Base-by-base conservation (phyloP, 2,113 vertebrate genomes). In the Carassius carassius region DNA sequence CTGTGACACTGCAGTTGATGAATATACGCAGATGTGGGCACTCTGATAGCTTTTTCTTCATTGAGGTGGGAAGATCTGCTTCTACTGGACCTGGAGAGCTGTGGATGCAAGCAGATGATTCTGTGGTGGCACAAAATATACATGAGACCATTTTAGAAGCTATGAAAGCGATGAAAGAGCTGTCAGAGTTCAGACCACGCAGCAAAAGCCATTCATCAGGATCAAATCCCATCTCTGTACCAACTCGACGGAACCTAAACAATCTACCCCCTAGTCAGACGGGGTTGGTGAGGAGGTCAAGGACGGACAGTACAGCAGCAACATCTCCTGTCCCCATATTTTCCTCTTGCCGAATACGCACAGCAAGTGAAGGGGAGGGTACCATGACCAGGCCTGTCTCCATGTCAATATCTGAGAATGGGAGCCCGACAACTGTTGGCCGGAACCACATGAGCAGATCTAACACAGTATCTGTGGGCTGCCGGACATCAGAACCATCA, bases 61-160 rank as follows among this genome's bases (percentile, higher is more conserved):
- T 99, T 17, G 98, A 99, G 90, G 97, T 99, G 70, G 98, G 98
- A 54, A 96, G 98, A 58, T 99, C 97, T 1, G 97, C 97, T 0
- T 95, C 96, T 90, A 99, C 96, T 7, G 98, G 97, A 29, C 97
- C 98, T 1, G 97, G 98, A 0, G 98, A 99, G 93, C 92, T 99
- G 16, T 99, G 98, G 98, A 99, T 99, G 98, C 98, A 99, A 90
- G 97, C 97, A 0, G 98, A 99, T 47, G 98, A 99, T 98, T 86
- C 87, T 72, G 69, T 72, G 35, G 69, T 72, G 69, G 19, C 69
- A 41, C 69, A 72, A 72, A 72, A 72, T 72, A 72, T 72, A 72
- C 69, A 72, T 0, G 69, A 72, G 69, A 72, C 69, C 1, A 72
- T 72, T 72, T 72, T 99, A 87, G 98, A 98, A 92, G 97, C 97